Percentiles rank a stretch among this genome's conserved stretches.
Evolutionary conservation across 2,797 vertebrate genomes (phyloP).

Genomic region (Eulemur coronatus): DNA sequence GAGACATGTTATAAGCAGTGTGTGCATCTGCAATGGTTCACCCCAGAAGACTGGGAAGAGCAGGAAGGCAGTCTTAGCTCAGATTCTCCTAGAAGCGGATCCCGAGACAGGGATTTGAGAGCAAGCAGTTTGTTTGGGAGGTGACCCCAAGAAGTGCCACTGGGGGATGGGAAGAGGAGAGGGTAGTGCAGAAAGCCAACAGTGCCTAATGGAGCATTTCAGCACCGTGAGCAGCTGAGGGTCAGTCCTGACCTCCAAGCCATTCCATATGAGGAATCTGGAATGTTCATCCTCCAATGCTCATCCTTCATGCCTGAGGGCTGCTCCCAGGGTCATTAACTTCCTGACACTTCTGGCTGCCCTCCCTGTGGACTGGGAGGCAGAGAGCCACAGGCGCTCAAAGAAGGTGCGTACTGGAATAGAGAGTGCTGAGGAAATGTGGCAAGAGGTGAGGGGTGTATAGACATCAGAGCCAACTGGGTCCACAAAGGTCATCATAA

Average conservation of each 20-base stretch:
- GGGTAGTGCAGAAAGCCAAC: background rate
- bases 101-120: background rate
- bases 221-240: background rate
- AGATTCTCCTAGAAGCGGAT: background rate
- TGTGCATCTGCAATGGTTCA: background rate
- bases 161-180: background rate
- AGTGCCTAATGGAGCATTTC: background rate
- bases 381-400: background rate
- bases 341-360: background rate
- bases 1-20: background rate
- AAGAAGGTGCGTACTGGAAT: rapidly evolving
- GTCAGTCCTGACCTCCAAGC: background rate
- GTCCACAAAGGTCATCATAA: background rate
- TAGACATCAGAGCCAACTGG: background rate
- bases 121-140: background rate
- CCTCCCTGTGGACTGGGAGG: background rate
- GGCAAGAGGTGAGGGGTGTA: no score
- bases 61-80: background rate
- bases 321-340: background rate
- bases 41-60: background rate
- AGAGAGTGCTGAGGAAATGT: background rate
- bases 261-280: background rate
- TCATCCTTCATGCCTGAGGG: background rate
- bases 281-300: background rate
- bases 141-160: background rate